Conservation (phyloP, 2,888 invertebrate genomes). For the Andrena dorsata region DNA sequence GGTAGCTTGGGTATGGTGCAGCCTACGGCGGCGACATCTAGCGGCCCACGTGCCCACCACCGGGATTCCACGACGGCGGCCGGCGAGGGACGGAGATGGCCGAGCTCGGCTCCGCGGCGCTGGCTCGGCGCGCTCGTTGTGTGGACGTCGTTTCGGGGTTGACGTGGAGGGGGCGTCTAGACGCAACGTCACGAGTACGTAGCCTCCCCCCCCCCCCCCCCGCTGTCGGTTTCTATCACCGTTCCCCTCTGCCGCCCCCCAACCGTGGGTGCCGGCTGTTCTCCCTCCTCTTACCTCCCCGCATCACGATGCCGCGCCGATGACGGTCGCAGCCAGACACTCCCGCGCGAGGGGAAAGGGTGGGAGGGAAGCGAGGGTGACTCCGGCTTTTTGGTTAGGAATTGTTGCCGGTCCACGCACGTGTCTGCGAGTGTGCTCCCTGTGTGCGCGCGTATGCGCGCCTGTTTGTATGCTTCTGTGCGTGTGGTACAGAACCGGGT, state of each 20-base stretch:
- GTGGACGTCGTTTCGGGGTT: conserved; percentile 73
- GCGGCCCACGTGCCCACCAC: conserved; percentile 28
- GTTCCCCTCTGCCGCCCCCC: conserved; percentile 41
- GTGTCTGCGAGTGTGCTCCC: conserved; percentile 59
- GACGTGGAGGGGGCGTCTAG: conserved; percentile 84
- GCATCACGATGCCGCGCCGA: conserved; percentile 73
- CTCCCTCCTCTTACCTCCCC: conserved; percentile 59
- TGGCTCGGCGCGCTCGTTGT: conserved; percentile 64
- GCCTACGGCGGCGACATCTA: conserved; percentile 63
- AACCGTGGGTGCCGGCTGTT: conserved; percentile 54
- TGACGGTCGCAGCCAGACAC: conserved; percentile 81
- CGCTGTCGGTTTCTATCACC: conserved; percentile 49
- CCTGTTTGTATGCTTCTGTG: neutral
- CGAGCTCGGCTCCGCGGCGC: conserved; percentile 60
- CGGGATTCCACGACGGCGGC: conserved; percentile 49
- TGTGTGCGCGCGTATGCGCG: conserved; percentile 29
- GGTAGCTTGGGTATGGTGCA: neutral
- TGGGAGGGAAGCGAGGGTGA: conserved; percentile 75
- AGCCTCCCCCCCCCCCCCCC: conserved; percentile 74
- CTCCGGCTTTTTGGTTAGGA: conserved; percentile 82
- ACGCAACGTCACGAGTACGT: conserved; percentile 84
- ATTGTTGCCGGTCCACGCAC: conserved; percentile 79
- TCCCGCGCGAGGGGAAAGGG: conserved; percentile 64
- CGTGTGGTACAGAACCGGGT: conserved; percentile 31
- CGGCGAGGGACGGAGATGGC: conserved; percentile 55